phyloP scores from a whole-genome alignment of 2,113 vertebrate genomes.

The Phrynosoma platyrhinos region DNA sequence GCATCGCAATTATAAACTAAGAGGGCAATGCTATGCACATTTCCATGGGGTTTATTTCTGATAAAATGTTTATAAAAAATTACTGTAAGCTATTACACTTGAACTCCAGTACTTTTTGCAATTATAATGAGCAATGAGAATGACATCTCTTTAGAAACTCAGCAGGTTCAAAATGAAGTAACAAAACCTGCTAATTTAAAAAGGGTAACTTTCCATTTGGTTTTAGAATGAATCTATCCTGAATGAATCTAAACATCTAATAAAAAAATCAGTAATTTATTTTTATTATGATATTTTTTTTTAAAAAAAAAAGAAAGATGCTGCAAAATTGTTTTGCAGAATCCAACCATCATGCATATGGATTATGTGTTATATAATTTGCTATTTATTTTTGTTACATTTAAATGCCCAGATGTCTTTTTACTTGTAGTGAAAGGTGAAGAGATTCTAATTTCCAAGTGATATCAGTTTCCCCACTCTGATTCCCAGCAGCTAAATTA shows the following conservation, averaged over 20 bases:
- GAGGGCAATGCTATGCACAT: background rate
- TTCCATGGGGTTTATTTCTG: background rate
- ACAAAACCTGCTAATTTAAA: background rate
- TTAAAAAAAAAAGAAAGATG: slow-evolving; percentile 39
- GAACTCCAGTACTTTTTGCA: background rate
- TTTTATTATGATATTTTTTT: background rate
- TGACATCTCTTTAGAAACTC: background rate
- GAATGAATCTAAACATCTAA: slow-evolving; percentile 5
- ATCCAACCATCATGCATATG: slow-evolving; percentile 49
- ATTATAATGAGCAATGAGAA: background rate
- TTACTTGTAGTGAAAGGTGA: slow-evolving; percentile 18
- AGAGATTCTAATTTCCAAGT: slow-evolving; percentile 51
- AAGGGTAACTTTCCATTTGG: background rate
- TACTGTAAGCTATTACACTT: background rate
- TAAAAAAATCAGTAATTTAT: background rate
- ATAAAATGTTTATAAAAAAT: background rate
- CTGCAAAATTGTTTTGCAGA: slow-evolving; percentile 48
- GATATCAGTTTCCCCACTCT: slow-evolving; percentile 46
- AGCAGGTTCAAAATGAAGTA: background rate
- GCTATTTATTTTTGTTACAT: slow-evolving; percentile 9
- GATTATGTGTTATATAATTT: slow-evolving; percentile 47
- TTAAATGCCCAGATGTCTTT: slow-evolving; percentile 19
- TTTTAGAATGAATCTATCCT: background rate
- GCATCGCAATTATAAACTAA: background rate
- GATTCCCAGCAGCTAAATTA: slow-evolving; percentile 49